Evolutionary conservation across 1,140 invertebrate genomes (phyloP), one percentile per base, ranked within the genome.

Genomic region (Habropoda laboriosa): DNA sequence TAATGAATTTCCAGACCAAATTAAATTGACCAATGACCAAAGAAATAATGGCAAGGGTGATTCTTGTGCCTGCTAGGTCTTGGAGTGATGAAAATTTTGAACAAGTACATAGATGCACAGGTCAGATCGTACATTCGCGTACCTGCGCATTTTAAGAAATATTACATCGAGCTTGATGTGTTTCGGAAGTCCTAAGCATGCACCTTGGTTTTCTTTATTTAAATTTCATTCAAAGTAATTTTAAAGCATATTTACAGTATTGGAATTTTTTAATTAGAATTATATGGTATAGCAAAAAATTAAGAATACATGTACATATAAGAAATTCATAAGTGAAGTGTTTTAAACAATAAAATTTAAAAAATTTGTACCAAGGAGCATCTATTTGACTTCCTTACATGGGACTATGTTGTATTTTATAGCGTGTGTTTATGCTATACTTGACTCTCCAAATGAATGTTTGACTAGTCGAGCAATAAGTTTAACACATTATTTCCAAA

Each of bases 1-100:
- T 93, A 99, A 99, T 93, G 98, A 99, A 92, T 99, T 99, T 90
- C 98, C 98, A 27, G 98, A 99, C 93, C 97, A 98, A 94, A 99
- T 99, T 91, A 98, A 96, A 91, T 93, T 97, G 81, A 96, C 95
- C 74, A 95, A 93, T 64, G 94, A 94, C 84, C 92, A 93, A 88
- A 92, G 93, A 88, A 92, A 94, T 79, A 96, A 95, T 89, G 94
- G 94, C 90, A 95, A 95, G 87, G 94, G 95, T 85, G 96, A 97
- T 92, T 95, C 96, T 89, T 97, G 96, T 94, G 95, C 96, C 91
- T 97, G 96, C 94, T 97, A 96, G 92, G 89, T 93, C 93, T 80
- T 89, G 87, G 88, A 88, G 82, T 61, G 57, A 57, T 74, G 53
- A 74, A 88, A 80, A 75, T 86, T 87, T 89, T 87, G 82, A 85